These are phyloP conservation scores for Montifringilla adamsi DNA, from an alignment of 2,113 vertebrate species.

Conservation along the genomic window DNA sequence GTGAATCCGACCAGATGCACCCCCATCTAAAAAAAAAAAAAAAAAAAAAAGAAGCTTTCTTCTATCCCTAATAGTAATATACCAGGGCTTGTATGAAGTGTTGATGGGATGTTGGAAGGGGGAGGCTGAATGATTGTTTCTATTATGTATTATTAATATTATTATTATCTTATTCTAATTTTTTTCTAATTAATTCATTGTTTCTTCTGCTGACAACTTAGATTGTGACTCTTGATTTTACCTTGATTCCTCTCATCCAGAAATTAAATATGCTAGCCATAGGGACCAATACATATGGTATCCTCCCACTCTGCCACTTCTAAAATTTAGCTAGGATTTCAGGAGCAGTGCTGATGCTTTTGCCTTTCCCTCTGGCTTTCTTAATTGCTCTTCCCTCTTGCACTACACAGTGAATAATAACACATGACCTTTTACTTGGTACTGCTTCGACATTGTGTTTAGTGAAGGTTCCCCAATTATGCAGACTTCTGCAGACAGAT, in stretches of 20 bases:
- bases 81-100: neutral
- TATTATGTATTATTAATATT: neutral
- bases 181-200: neutral
- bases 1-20: neutral
- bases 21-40: neutral
- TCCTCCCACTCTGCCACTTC: slow-evolving; percentile 21
- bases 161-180: neutral
- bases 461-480: slow-evolving; percentile 32
- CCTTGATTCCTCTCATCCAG: neutral
- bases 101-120: neutral
- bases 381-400: slow-evolving; percentile 40
- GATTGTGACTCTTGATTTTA: neutral
- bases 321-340: slow-evolving; percentile 6
- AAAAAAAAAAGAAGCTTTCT: neutral
- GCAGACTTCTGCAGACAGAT: slow-evolving; percentile 33
- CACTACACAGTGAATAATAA: slow-evolving; percentile 25
- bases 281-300: slow-evolving; percentile 5
- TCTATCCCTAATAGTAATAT: neutral
- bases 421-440: slow-evolving; percentile 38
- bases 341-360: neutral
- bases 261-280: slow-evolving; percentile 2
- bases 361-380: slow-evolving; percentile 29
- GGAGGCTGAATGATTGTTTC: neutral
- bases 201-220: neutral
- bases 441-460: slow-evolving; percentile 19